Evolutionary conservation across 2,888 invertebrate genomes (phyloP), one percentile per base, ranked within the genome.

Genomic region (Drosophila anomalipes): DNA sequence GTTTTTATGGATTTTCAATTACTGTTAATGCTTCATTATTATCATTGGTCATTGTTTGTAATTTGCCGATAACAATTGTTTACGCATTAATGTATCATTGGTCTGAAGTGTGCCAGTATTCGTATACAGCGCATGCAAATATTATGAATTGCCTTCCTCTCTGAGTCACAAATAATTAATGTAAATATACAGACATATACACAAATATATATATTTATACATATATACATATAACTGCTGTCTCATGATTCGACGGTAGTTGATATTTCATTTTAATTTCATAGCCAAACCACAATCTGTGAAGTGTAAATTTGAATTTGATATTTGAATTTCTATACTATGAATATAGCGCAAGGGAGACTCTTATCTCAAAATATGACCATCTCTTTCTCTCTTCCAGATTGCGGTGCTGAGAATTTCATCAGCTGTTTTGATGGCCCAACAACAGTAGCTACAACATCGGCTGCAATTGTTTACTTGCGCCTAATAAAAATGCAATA

Each of bases 181-280:
- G 28, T 52, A 58, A 58, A 32, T 19, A 39, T 35, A 30, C 4
- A 28, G n/a, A 37, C 28, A 19, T 5, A 39, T n/a, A 12, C 9
- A 14, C 4, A 44, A 26, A 28, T 12, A 39, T n/a, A 26, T 26
- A 71, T 47, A 47, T 16, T 26, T 16, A 7, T 47, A 44, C 22
- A 51, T n/a, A 35, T 59, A 14, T n/a, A 41, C 19, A 35, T 14
- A 47, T 54, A 74, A 67, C 10, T 87, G 86, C 80, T 58, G 39
- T 49, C 61, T 85, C 89, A 83, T 83, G 56, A 74, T 83, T 56
- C 72, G 70, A 58, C 32, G 47, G 44, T 53, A 76, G 28, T 53
- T 59, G 63, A 61, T 83, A 74, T 89, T 81, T 85, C 59, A 65
- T 91, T 89, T 89, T 81, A 74, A 90, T 86, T 90, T 89, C 87